A percentile compares a stretch with the other conserved stretches of the same genome.
Evolutionary conservation across 2,888 invertebrate species (phyloP).

Genomic region (Sarcophaga subvicina): DNA sequence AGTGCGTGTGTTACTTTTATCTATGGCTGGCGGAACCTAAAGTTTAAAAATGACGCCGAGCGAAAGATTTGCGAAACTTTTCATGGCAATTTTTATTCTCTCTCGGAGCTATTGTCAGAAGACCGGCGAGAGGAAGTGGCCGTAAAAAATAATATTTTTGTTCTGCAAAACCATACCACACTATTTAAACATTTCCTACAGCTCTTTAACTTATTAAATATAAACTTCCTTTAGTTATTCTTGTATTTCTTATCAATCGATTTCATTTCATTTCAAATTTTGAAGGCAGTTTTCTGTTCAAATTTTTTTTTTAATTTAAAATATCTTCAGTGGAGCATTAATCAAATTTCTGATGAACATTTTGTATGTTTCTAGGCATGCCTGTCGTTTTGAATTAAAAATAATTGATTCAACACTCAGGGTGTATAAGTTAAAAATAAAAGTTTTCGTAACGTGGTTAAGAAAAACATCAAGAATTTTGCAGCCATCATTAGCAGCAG

Average conservation of each 20-base stretch:
- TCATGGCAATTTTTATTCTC: no score
- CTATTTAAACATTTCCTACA: no score
- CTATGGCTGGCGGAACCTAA: no score
- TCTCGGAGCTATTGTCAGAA: no score
- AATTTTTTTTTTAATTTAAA: background rate
- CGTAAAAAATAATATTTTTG: no score
- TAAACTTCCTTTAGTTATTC: background rate
- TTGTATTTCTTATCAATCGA: background rate
- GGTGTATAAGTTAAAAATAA: background rate
- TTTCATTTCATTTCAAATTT: background rate
- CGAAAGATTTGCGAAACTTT: no score
- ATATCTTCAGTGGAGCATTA: background rate
- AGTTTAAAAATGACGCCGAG: no score
- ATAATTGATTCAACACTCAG: conserved; percentile 76
- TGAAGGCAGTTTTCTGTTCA: no score
- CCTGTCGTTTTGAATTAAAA: conserved; percentile 75
- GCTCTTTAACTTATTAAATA: no score
- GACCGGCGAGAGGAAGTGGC: no score
- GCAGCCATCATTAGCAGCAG: conserved; percentile 37
- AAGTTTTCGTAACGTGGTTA: background rate
- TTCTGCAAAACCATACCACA: no score
- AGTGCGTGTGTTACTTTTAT: no score
- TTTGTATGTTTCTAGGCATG: conserved; percentile 39
- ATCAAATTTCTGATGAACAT: background rate
- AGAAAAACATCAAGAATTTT: conserved; percentile 20